phyloP scores from a whole-genome alignment of 2,888 invertebrate species.

The Dryobotodes eremita region DNA sequence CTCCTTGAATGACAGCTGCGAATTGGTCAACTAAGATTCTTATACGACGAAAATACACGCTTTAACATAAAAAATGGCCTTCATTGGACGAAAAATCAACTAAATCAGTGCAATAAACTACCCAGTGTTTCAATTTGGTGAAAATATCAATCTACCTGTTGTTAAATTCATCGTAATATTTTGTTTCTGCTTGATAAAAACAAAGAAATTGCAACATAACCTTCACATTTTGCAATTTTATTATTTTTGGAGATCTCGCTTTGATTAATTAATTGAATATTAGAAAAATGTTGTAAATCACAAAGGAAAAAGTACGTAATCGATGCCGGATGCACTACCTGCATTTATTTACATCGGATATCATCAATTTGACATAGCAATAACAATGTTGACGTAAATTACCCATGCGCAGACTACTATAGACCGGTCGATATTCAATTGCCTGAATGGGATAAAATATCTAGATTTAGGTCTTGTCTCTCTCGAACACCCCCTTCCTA shows the following conservation, averaged over 20 bases:
- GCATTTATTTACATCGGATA: constrained; percentile 52
- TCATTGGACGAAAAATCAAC: constrained; percentile 1
- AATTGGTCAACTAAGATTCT: constrained; percentile 47
- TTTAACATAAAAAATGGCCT: background rate
- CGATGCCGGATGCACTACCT: constrained; percentile 56
- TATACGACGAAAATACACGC: constrained; percentile 24
- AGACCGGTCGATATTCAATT: constrained; percentile 80
- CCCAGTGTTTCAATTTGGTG: background rate
- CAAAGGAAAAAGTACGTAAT: constrained; percentile 45
- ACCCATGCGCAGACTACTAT: constrained; percentile 73
- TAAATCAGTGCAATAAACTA: constrained; percentile 20
- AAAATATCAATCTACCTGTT: background rate
- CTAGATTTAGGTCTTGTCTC: constrained; percentile 89
- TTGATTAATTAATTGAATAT: background rate
- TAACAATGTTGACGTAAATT: constrained; percentile 64
- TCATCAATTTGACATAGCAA: constrained; percentile 49
- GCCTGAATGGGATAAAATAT: constrained; percentile 84
- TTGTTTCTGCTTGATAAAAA: background rate
- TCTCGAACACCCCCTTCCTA: constrained; percentile 73
- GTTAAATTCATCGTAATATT: background rate
- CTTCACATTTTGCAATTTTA: constrained; percentile 18
- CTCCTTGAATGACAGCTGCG: constrained; percentile 33
- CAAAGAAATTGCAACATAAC: constrained; percentile 16
- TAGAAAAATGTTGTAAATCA: constrained; percentile 8
- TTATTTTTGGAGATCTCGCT: background rate